Base-by-base conservation (phyloP, 2,888 invertebrate genomes). In the Callyntrura guangdongensis region DNA sequence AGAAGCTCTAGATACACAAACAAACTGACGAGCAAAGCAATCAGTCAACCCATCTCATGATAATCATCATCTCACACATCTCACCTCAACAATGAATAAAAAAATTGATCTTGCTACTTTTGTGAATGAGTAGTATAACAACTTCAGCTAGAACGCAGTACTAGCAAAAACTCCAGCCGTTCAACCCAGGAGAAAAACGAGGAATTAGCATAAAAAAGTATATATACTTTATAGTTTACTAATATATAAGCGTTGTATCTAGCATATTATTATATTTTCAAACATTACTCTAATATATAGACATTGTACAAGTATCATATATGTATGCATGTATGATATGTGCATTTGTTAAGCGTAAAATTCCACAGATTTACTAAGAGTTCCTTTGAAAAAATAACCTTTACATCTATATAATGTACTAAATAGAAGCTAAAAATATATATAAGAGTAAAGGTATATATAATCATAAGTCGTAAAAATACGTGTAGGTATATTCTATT, bases 1-100 rank as follows among this genome's bases (percentile, higher is more conserved):
- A 74, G 74, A 47, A 74, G 47, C 20, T 74, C 74, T 74, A 9
- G 25, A 17, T 20, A 9, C n/a, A 53, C 53, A 53, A 14, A 61
- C 20, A 27, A 49, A 45, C 17, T 9, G 53, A 49, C 20, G 67
- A 86, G 69, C 53, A 64, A 82, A 83, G 64, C 47, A 83, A 83
- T 83, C 82, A 83, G 82, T 83, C 82, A 83, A 27, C 36, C 27
- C 56, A 79, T 79, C 79, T 79, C 79, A 79, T 56, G n/a, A 56
- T 56, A 74, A 69, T 69, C 69, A 69, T 69, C 69, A 17, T 69
- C 69, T 47, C 74, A 53, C 25, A 36, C 69, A 47, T 47, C 74
- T 74, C 74, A 74, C 47, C 74, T 56, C 79, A 79, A n/a, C 56
- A 56, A 56, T 56, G 79, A 79, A 79, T 45, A 79, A 27, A 79